Percentiles rank a stretch among this genome's conserved stretches.
Evolutionary conservation across 2,797 vertebrate species (phyloP).

Genomic region (Pampus argenteus): DNA sequence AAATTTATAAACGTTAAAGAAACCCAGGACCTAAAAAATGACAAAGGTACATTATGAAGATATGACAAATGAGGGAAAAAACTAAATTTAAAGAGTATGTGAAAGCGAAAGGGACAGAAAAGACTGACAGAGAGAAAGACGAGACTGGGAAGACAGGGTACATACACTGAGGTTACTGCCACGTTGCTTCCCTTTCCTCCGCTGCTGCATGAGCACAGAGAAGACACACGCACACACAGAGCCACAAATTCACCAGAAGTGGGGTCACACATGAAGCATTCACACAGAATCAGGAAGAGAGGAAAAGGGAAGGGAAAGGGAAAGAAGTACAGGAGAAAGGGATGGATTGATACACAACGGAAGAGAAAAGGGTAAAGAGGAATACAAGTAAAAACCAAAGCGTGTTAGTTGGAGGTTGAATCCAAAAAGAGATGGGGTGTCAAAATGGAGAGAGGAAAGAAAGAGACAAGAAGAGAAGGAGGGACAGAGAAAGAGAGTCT

Average conservation of each 20-base stretch:
- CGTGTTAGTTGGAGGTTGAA: constrained; percentile 41
- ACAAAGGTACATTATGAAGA: constrained; percentile 45
- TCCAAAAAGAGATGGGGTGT: constrained; percentile 52
- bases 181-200: constrained; percentile 94
- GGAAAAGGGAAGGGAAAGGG: constrained; percentile 15
- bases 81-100: constrained; percentile 6
- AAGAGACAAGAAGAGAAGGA: constrained; percentile 60
- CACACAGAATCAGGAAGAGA: constrained; percentile 41
- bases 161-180: constrained; percentile 97
- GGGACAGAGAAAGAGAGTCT: constrained; percentile 73
- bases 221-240: constrained; percentile 72
- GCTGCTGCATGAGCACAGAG: constrained; percentile 87
- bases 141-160: constrained; percentile 79
- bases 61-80: constrained; percentile 25
- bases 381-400: constrained; percentile 28
- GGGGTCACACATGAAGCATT: constrained; percentile 61
- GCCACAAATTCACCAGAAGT: constrained; percentile 69
- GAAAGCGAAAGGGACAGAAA: constrained; percentile 19
- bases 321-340: constrained; percentile 29
- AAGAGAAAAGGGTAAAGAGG: constrained; percentile 30
- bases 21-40: constrained; percentile 23
- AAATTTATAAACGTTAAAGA: constrained; percentile 10
- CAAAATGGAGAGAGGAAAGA: constrained; percentile 45
- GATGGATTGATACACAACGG: constrained; percentile 49
- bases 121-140: constrained; percentile 10